These are phyloP conservation scores for Drepanosiphum platanoidis DNA, from an alignment of 2,888 invertebrate genomes.

Conservation along the genomic window DNA sequence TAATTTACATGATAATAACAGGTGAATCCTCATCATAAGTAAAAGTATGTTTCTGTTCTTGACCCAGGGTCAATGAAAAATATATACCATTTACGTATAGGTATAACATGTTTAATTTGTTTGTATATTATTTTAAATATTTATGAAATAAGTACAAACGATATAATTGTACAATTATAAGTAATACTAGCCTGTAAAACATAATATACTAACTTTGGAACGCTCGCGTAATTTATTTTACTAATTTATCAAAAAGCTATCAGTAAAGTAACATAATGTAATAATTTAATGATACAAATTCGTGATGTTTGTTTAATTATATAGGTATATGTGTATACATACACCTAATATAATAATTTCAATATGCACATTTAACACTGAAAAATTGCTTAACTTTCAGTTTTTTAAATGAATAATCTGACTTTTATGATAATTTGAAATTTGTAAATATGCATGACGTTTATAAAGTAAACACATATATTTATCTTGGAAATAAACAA, in stretches of 20 bases:
- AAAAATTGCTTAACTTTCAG: not conserved
- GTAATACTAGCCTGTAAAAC: not conserved
- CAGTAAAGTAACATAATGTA: not conserved
- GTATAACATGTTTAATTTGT: not conserved
- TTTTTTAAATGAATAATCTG: not conserved
- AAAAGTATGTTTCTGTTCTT: conserved; percentile 43
- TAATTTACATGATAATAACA: conserved; percentile 30
- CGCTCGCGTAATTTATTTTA: not conserved
- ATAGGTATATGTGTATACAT: not conserved
- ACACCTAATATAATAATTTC: not conserved
- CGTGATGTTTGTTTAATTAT: not conserved
- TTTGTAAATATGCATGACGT: not conserved
- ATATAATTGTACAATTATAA: not conserved
- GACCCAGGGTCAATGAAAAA: conserved; percentile 47
- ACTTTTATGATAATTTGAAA: not conserved
- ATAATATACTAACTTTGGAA: not conserved
- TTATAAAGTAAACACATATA: too few relatives aligned
- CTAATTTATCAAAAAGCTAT: not conserved
- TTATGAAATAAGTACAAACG: not conserved
- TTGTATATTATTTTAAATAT: conserved; percentile 1
- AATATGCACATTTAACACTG: not conserved
- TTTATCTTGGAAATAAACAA: too few relatives aligned
- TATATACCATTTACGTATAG: not conserved
- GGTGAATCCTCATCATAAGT: conserved; percentile 40
- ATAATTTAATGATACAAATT: not conserved